Evolutionary conservation across 2,888 invertebrate genomes (phyloP).

Genomic region (Cheilosia impressa): DNA sequence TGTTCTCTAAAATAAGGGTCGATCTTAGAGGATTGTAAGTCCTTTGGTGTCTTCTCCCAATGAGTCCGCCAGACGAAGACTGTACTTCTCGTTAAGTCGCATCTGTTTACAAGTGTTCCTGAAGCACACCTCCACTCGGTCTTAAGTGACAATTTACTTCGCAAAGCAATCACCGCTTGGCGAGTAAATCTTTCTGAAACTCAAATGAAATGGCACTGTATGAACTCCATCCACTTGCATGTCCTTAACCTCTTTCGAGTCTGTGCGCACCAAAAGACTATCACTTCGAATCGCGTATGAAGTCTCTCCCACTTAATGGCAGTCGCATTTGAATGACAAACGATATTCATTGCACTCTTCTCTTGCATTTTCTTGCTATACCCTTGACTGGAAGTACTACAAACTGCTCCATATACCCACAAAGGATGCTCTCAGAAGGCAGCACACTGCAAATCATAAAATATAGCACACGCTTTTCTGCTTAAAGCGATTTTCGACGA

Average conservation of each 20-base stretch:
- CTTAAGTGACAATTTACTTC: conserved; percentile 4
- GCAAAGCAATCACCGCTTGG: conserved; percentile 3
- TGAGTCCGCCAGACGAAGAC: too few relatives aligned
- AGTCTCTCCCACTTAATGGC: conserved; percentile 14
- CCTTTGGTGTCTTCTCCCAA: too few relatives aligned
- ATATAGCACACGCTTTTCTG: conserved; percentile 11
- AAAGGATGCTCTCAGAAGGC: conserved; percentile 31
- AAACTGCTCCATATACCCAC: background rate
- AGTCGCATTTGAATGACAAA: conserved; percentile 70
- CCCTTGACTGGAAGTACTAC: conserved; percentile 61
- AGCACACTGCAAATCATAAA: background rate
- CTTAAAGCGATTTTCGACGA: conserved; percentile 63
- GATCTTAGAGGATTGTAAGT: too few relatives aligned
- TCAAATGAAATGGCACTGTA: conserved; percentile 38
- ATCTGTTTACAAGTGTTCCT: background rate
- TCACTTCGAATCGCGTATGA: conserved; percentile 19
- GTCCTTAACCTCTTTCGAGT: conserved; percentile 62
- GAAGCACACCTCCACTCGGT: background rate
- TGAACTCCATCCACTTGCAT: conserved; percentile 36
- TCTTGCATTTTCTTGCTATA: conserved; percentile 39
- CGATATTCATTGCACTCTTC: conserved; percentile 46
- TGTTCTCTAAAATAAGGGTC: too few relatives aligned
- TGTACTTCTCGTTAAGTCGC: background rate
- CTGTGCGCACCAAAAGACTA: conserved; percentile 15
- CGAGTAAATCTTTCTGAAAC: conserved; percentile 41